Evolutionary conservation across 2,113 vertebrate genomes (phyloP).

Genomic region (Tiliqua scincoides): DNA sequence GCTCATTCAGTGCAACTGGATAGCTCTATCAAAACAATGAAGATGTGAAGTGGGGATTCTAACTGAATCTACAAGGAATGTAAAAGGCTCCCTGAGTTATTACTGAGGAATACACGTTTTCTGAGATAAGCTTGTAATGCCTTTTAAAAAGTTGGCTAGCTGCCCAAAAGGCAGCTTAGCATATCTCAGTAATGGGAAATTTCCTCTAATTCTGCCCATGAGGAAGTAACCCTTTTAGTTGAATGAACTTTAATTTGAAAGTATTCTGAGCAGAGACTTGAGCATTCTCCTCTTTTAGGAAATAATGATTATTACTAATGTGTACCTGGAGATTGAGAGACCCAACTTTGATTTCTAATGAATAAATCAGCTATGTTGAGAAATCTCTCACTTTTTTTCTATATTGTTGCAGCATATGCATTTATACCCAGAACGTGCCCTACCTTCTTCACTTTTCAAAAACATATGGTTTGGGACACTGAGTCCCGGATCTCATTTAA

Average conservation of each 20-base stretch:
- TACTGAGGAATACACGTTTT: conserved; percentile 38
- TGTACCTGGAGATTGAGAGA: background rate
- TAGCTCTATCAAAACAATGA: conserved; percentile 49
- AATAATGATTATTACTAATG: conserved; percentile 34
- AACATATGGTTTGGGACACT: conserved; percentile 52
- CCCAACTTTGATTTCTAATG: conserved; percentile 38
- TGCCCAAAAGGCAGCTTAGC: conserved; percentile 35
- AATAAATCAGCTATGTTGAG: conserved; percentile 13
- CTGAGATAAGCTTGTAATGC: conserved; percentile 14
- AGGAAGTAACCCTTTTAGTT: conserved; percentile 38
- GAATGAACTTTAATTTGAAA: conserved; percentile 47
- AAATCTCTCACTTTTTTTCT: conserved; percentile 30
- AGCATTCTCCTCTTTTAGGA: conserved; percentile 39
- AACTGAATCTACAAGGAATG: background rate
- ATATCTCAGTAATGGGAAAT: conserved; percentile 31
- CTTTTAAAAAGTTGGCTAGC: conserved; percentile 43
- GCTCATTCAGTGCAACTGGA: conserved; percentile 14
- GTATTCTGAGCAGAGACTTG: conserved; percentile 16
- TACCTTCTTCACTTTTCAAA: conserved; percentile 15
- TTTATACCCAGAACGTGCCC: background rate
- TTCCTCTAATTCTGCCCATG: conserved; percentile 39
- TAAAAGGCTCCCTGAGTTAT: conserved; percentile 6
- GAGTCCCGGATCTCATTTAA: conserved; percentile 49
- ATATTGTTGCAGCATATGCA: background rate
- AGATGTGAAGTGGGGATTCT: conserved; percentile 34